These are phyloP conservation scores for Abrostola triplasia DNA, from an alignment of 2,888 invertebrate species.

Conservation along the genomic window DNA sequence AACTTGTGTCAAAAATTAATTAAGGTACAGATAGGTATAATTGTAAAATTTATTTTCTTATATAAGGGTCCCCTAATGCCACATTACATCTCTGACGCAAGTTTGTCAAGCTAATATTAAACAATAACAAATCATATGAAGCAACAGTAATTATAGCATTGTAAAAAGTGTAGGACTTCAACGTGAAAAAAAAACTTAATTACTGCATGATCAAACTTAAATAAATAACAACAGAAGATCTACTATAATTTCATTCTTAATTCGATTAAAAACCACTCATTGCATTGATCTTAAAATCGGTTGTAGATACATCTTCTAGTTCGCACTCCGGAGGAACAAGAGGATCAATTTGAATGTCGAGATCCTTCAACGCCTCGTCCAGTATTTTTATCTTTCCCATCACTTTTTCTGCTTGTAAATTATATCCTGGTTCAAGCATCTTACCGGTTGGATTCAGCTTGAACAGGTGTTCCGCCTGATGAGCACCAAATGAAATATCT, in stretches of 20 bases:
- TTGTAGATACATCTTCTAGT: conserved; percentile 38
- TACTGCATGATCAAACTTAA: no score
- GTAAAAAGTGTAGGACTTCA: no score
- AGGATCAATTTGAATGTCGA: conserved; percentile 81
- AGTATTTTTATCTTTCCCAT: conserved; percentile 84
- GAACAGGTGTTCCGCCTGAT: conserved; percentile 90
- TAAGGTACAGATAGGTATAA: no score
- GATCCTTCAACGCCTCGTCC: conserved; percentile 76
- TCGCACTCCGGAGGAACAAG: conserved; percentile 70
- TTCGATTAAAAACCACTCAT: conserved; percentile 70
- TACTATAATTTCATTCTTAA: background rate
- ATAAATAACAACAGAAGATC: background rate
- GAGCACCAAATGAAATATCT: conserved; percentile 47
- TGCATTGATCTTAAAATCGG: conserved; percentile 56
- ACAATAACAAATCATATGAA: no score
- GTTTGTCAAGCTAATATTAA: no score
- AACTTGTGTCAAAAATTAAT: no score
- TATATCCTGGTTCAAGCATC: conserved; percentile 91
- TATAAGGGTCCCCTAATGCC: no score
- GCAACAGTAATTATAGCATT: no score
- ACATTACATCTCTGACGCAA: no score
- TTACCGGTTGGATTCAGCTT: conserved; percentile 91
- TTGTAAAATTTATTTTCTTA: no score
- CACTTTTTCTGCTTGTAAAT: conserved; percentile 86
- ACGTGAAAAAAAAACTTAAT: no score